Base-by-base conservation (phyloP, 2,888 invertebrate species). In the Drosophila lacicola region DNA sequence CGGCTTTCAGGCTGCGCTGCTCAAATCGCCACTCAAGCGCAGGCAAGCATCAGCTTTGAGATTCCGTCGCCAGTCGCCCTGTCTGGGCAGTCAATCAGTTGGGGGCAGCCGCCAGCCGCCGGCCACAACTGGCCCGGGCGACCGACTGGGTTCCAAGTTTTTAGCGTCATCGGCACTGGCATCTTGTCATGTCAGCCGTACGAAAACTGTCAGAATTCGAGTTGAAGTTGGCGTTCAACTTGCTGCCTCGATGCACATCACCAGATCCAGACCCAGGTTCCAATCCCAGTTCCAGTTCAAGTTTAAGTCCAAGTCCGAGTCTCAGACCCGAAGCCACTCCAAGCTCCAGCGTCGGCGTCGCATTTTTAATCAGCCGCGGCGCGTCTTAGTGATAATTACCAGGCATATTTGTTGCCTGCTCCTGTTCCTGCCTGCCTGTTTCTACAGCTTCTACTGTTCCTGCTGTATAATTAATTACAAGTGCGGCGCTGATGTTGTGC, bases 171-270 rank as follows among this genome's bases (percentile, higher is more conserved):
- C 77, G 65, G 62, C 70, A 66, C 69, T 85, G 90, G 90, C 90
- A 90, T 90, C 82, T 76, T 90, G 90, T 90, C 90, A 90, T 90
- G 90, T 90, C 87, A 82, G 89, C 70, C 78, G 75, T 82, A 73
- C 82, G 86, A 67, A 83, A 83, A 76, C 90, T 90, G 90, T 90
- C 90, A 90, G 90, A 90, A 90, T 85, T 90, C 81, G 78, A 80
- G 80, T 77, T 80, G 49, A 42, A 45, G 62, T 36, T 42, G 51
- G 70, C 46, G 61, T 58, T 67, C 66, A 56, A 69, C 60, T 74
- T 78, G 85, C 74, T 77, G 76, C 77, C 78, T 81, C 76, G 74
- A 64, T 80, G 78, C 71, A 54, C 71, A 45, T 44, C 37, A 42
- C 29, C 66, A 49, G 41, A n/a, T 42, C 33, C 37, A 66, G 19